Evolutionary conservation across 2,888 invertebrate species (phyloP).

Genomic region (Sussaba pulchella): DNA sequence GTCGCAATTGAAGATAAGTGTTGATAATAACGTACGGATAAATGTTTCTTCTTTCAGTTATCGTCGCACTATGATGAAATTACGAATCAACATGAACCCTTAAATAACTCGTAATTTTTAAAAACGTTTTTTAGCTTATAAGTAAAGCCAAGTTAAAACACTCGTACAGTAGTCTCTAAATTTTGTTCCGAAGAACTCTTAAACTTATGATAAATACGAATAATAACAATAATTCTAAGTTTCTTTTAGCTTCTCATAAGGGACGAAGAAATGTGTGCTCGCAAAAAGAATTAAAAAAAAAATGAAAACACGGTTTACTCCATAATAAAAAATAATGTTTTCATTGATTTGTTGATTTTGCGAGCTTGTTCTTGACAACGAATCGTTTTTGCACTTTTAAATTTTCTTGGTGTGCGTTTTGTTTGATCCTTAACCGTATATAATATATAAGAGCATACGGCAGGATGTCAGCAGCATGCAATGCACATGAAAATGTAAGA

Average conservation of each 20-base stretch:
- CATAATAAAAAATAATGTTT: no score
- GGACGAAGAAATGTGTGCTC: no score
- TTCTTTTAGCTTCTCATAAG: no score
- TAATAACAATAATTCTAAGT: no score
- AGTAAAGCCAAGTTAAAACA: no score
- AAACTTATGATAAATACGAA: no score
- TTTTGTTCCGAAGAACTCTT: no score
- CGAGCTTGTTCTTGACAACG: constrained; percentile 35
- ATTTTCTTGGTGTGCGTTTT: constrained; percentile 48
- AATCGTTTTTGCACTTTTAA: constrained; percentile 19
- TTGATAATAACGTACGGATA: background rate
- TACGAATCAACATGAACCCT: background rate
- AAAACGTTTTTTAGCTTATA: no score
- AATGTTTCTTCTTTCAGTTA: background rate
- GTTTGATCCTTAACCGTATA: constrained; percentile 46
- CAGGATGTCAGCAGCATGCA: constrained; percentile 46
- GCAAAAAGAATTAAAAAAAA: no score
- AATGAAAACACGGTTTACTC: background rate
- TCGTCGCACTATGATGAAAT: no score
- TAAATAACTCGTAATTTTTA: background rate
- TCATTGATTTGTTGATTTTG: constrained; percentile 39
- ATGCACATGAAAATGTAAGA: constrained; percentile 36
- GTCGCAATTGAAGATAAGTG: constrained; percentile 4
- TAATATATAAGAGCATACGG: constrained; percentile 40
- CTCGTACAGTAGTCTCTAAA: no score